Conservation (phyloP, 92 coral and sea anemone species). For the Porites rus region DNA sequence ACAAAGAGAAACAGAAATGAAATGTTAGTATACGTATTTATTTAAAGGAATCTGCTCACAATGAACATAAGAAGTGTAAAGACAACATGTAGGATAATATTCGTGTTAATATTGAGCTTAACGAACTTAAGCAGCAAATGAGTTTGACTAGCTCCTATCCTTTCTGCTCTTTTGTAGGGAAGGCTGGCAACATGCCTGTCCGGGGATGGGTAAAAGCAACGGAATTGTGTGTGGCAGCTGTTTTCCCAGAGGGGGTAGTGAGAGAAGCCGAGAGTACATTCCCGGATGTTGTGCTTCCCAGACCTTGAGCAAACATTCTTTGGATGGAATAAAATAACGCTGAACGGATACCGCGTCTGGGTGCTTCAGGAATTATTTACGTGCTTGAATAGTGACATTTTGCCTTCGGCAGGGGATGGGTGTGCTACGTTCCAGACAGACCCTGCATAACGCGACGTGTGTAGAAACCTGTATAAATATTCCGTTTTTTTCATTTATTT, state of each 20-base stretch:
- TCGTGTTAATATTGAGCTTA: too few species aligned
- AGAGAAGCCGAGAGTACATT: conserved; percentile 66
- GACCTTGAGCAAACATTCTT: conserved; percentile 20
- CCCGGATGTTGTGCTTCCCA: conserved; percentile 56
- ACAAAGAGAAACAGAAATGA: too few species aligned
- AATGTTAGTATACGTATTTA: too few species aligned
- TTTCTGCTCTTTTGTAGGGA: conserved; percentile 16
- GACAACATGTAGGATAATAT: too few species aligned
- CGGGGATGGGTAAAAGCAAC: conserved; percentile 51
- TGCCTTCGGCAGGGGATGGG: background rate
- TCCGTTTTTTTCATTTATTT: too few species aligned
- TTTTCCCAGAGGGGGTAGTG: conserved; percentile 59
- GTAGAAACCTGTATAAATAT: too few species aligned
- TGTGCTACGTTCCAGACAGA: background rate
- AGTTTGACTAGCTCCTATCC: background rate
- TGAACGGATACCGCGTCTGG: background rate
- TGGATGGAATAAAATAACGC: background rate
- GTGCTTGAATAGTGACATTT: background rate
- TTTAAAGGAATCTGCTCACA: too few species aligned
- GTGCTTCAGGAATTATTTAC: background rate
- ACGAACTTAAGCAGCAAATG: background rate
- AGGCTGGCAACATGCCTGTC: conserved; percentile 34
- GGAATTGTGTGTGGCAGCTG: conserved; percentile 66
- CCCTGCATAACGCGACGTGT: too few species aligned
- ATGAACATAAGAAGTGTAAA: too few species aligned